Base-by-base conservation (phyloP, 2,113 vertebrate genomes). In the Chascanopsetta lugubris region DNA sequence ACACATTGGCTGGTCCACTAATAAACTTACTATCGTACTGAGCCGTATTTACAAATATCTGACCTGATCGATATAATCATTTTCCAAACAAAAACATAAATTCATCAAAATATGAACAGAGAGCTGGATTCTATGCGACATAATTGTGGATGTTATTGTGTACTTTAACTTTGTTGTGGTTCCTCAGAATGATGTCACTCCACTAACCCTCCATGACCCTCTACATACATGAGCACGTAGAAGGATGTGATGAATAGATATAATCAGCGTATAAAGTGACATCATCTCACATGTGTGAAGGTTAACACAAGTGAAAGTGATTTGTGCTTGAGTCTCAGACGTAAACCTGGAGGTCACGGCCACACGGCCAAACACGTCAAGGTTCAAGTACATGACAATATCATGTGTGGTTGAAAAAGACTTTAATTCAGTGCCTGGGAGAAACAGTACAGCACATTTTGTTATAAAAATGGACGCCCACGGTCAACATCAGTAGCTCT, bases 361-460 rank as follows among this genome's bases (percentile, higher is more conserved):
- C 27, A 61, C 60, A 30, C 65, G 49, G 47, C 21, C 55, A 61
- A 54, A 67, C 21, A 18, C 12, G 8, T 50, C 27, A 78, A 62
- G 70, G 6, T 42, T 62, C 3, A 6, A 68, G n/a, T 30, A 58
- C 55, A 48, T 78, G 51, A 68, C 36, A 67, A 71, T 47, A 46
- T 65, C 51, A 63, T 64, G n/a, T 70, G 71, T 83, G 69, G 66
- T 85, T 88, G 85, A 80, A 87, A 86, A 82, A 80, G 69, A 81
- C 38, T 46, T 92, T 92, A 89, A 92, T 92, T 93, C 92, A 92
- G 92, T 93, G 90, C 91, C 80, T 85, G 80, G 72, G 82, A 85
- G 84, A 90, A 87, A 87, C 77, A 60, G 71, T 89, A 85, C 84
- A 91, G 87, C 89, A 85, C 84, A 84, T 60, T 80, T 65, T 66